These are phyloP conservation scores for Aplysia californica DNA, from an alignment of 1,140 invertebrate species.

Conservation along the genomic window DNA sequence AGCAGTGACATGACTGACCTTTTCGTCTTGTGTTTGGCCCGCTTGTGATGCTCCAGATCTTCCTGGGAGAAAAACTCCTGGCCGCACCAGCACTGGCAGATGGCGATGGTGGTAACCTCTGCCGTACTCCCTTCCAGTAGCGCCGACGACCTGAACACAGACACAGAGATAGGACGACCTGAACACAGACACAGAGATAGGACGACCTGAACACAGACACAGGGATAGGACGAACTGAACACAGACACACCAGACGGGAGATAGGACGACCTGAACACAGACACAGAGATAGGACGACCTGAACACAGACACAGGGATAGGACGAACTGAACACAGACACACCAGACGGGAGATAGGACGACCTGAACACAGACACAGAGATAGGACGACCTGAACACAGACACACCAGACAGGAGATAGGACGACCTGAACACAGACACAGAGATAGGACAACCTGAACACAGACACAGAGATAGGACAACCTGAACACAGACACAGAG, in stretches of 20 bases:
- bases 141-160: not conserved
- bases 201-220: not conserved
- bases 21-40: conserved; percentile 6
- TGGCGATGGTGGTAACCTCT: not conserved
- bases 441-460: no score
- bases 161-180: not conserved
- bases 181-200: no score
- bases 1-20: no score
- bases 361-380: no score
- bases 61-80: conserved; percentile 22
- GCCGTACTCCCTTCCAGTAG: conserved; percentile 8
- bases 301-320: not conserved
- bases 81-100: conserved; percentile 22
- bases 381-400: no score
- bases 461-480: no score
- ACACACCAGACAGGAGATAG: no score
- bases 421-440: no score
- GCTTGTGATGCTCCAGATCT: conserved; percentile 15
- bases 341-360: no score
- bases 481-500: no score
- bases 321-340: not conserved
- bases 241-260: not conserved
- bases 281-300: not conserved
- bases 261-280: not conserved
- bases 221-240: not conserved